Base-by-base conservation (phyloP, 2,888 invertebrate genomes). In the Meganola albula region DNA sequence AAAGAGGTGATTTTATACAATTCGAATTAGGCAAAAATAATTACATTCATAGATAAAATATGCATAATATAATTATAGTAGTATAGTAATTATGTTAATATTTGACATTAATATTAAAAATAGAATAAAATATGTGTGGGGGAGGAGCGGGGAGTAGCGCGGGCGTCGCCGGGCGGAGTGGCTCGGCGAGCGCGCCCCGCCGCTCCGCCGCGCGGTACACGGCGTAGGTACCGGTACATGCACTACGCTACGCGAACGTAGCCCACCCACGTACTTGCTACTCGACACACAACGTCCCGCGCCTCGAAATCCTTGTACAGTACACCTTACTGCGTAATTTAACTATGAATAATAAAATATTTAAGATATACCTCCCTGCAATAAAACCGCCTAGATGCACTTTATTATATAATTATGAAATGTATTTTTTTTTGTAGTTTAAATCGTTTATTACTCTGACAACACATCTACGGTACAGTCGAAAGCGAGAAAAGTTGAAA, bases 91-190 rank as follows among this genome's bases (percentile, higher is more conserved):
- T 79, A 84, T 75, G 75, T 79, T 82, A 82, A 82, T 83, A 83
- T 84, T 80, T 83, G 83, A 84, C 82, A 80, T 83, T 83, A 82
- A 78, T 84, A 83, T 84, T 85, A 82, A 84, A 83, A 84, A 83
- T 84, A 79, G 83, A 85, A 80, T 83, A 80, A 83, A 84, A 82
- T 80, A 83, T 84, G 79, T 82, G 78, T 73, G 67, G 27, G 72
- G 80, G 80, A 76, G 78, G 76, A 76, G 80, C 77, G 82, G 78
- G 80, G 72, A 70, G 71, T 68, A 73, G 75, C 71, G 74, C 70
- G 69, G 61, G 67, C 60, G 75, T 73, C 74, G 61, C 63, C 66
- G 58, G 63, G 22, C 36, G 44, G 36, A 44, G 20, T 20, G 20
- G 4, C 42, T 24, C 32, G 27, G 21, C 37, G 45, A 34, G 37